Conservation (phyloP, 2,113 vertebrate genomes). For the Elanoides forficatus region DNA sequence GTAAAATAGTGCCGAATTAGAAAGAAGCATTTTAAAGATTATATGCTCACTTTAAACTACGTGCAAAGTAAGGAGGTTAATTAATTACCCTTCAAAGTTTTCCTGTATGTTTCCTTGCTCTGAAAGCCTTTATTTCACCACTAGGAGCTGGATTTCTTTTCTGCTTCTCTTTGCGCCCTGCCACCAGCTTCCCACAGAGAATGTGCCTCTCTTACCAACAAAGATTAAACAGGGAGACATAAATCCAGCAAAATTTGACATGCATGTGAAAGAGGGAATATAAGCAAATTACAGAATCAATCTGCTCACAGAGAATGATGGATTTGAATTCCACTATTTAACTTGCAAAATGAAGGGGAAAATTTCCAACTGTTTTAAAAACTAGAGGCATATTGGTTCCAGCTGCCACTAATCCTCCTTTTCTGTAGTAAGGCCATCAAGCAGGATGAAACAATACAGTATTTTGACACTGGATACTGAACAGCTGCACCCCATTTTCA, state of each 20-base stretch:
- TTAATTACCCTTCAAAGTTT: not conserved
- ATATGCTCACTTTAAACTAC: not conserved
- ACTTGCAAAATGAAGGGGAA: not conserved
- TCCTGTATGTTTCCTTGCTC: not conserved
- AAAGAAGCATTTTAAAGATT: not conserved
- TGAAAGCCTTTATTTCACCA: not conserved
- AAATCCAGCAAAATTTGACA: constrained; percentile 21
- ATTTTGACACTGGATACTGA: not conserved
- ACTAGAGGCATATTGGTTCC: not conserved
- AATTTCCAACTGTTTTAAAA: constrained; percentile 30
- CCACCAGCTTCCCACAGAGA: not conserved
- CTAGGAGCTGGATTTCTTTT: not conserved
- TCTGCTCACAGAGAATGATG: not conserved
- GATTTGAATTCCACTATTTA: not conserved
- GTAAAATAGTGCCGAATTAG: not conserved
- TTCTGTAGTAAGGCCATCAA: not conserved
- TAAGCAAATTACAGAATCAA: constrained; percentile 3
- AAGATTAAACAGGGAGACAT: not conserved
- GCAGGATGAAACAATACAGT: not conserved
- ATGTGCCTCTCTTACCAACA: not conserved
- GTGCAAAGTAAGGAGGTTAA: not conserved
- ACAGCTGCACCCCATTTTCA: constrained; percentile 24
- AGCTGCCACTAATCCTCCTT: constrained; percentile 5
- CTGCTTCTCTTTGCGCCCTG: not conserved
- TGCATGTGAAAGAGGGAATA: not conserved